phyloP scores from a whole-genome alignment of 2,113 vertebrate species.

The Chrysemys picta region DNA sequence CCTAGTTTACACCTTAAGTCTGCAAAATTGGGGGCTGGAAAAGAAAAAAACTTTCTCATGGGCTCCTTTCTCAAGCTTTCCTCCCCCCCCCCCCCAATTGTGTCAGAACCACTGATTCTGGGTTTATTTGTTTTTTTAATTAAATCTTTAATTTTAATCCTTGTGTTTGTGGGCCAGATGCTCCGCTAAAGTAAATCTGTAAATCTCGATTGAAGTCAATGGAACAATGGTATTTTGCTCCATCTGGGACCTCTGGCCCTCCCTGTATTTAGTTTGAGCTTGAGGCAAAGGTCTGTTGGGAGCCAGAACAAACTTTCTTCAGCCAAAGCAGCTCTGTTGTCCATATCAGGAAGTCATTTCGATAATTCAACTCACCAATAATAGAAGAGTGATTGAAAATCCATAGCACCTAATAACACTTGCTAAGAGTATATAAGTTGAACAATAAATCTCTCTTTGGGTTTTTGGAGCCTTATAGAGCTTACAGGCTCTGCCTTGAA shows the following conservation, averaged over 20 bases:
- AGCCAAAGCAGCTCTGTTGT: background rate
- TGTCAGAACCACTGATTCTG: constrained; percentile 32
- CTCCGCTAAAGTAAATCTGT: accelerated
- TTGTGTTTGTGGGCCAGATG: constrained; percentile 17
- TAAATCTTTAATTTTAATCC: constrained; percentile 53
- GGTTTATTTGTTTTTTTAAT: constrained; percentile 60
- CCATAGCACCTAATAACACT: background rate
- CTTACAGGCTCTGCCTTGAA: background rate
- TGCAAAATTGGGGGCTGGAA: constrained; percentile 56
- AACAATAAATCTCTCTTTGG: background rate
- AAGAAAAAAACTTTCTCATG: constrained; percentile 47
- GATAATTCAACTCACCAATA: background rate
- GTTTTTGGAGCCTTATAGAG: background rate
- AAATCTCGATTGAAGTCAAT: background rate
- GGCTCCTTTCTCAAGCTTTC: too few species aligned
- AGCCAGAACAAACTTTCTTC: background rate
- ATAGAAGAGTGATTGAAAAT: background rate
- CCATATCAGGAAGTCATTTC: background rate
- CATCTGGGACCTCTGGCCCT: background rate
- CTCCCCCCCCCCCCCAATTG: too few species aligned
- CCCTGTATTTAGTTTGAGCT: background rate
- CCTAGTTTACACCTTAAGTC: constrained; percentile 51
- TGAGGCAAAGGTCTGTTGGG: background rate
- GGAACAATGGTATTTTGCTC: background rate
- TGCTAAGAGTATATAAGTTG: background rate